A percentile compares a stretch with the other conserved stretches of the same genome.
Conservation (phyloP, 2,113 vertebrate genomes). For the Dicaeum eximium region DNA sequence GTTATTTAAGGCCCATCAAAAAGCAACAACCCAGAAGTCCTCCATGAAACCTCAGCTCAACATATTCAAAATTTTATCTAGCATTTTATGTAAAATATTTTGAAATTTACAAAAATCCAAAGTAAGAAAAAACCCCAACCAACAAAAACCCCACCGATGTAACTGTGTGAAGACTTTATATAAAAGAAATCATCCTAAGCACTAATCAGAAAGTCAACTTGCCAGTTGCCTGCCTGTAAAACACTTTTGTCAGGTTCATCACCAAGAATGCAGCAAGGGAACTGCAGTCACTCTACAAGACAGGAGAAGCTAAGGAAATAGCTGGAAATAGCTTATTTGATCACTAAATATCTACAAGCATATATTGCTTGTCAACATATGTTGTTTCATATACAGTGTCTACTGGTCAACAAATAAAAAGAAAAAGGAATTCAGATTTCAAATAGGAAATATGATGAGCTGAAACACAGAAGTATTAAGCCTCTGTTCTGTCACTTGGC, state of each 20-base stretch:
- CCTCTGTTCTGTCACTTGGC: not conserved
- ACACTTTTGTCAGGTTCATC: not conserved
- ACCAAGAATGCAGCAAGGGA: not conserved
- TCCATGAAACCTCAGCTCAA: not conserved
- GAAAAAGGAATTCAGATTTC: not conserved
- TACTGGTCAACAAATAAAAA: not conserved
- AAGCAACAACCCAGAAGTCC: not conserved
- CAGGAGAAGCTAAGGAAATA: not conserved
- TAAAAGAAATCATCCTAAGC: not conserved
- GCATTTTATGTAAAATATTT: not conserved
- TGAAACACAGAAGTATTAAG: not conserved
- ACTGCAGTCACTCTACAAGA: not conserved
- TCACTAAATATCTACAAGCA: not conserved
- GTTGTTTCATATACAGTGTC: not conserved
- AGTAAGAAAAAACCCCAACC: not conserved
- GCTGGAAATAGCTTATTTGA: not conserved
- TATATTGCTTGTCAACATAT: not conserved
- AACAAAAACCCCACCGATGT: accelerated
- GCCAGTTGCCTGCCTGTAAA: not conserved
- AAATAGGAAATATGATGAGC: not conserved
- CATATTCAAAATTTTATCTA: not conserved
- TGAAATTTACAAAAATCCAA: not conserved
- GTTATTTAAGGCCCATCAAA: not conserved
- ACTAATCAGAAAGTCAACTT: not conserved
- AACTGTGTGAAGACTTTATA: not conserved